Conservation (phyloP, 2,797 vertebrate species). For the Thamnophis elegans region DNA sequence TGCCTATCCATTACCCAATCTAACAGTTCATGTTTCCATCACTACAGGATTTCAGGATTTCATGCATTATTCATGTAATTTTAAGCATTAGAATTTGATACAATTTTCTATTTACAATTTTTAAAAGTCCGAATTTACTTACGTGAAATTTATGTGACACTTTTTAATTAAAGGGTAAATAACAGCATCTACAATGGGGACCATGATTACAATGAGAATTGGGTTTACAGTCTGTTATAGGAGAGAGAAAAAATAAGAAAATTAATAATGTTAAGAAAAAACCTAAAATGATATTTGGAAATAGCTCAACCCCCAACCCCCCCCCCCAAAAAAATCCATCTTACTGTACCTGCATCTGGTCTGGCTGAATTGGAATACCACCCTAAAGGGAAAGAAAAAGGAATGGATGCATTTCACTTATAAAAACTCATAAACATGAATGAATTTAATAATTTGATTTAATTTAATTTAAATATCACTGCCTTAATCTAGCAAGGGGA, state of each 20-base stretch:
- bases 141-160: slow-evolving; percentile 92
- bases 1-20: no score
- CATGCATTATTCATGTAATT: not conserved
- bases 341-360: slow-evolving; percentile 92
- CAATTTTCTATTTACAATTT: not conserved
- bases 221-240: slow-evolving; percentile 85
- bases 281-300: not conserved
- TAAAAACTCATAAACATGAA: not conserved
- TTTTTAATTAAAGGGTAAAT: slow-evolving; percentile 89
- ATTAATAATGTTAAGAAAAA: not conserved
- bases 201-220: slow-evolving; percentile 88
- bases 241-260: slow-evolving; percentile 20
- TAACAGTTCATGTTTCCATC: not conserved
- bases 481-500: not conserved
- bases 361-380: slow-evolving; percentile 82
- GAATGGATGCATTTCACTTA: slow-evolving; percentile 15
- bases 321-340: not conserved
- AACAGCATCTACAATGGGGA: slow-evolving; percentile 82
- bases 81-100: not conserved
- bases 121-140: slow-evolving; percentile 56
- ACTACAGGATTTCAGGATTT: not conserved
- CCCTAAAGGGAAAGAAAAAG: slow-evolving; percentile 74
- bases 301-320: not conserved
- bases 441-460: not conserved
- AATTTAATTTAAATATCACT: not conserved